Conservation (phyloP, 1,140 invertebrate species). For the Homalodisca vitripennis region DNA sequence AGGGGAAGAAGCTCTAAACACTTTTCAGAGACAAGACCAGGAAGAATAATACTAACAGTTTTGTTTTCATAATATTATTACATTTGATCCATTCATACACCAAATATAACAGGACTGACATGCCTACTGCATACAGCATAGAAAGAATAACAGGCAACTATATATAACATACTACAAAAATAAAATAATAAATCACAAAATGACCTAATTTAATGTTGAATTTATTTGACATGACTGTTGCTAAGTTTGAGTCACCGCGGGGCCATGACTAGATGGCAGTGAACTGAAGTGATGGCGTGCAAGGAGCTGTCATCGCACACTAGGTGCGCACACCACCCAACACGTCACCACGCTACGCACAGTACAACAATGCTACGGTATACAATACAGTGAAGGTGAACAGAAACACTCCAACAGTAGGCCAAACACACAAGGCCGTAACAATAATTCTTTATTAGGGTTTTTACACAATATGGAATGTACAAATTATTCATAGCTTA, state of each 20-base stretch:
- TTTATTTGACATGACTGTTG: conserved; percentile 21
- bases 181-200: conserved; percentile 28
- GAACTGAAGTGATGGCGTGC: conserved; percentile 1
- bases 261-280: conserved; percentile 26
- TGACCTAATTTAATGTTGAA: conserved; percentile 18
- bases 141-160: conserved; percentile 31
- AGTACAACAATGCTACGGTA: conserved; percentile 8
- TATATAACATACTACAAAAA: conserved; percentile 26
- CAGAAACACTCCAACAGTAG: conserved; percentile 25
- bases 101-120: conserved; percentile 30
- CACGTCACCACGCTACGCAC: conserved; percentile 8
- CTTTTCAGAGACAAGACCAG: conserved; percentile 11
- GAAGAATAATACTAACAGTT: conserved; percentile 24
- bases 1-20: not conserved
- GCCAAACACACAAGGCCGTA: conserved; percentile 16
- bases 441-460: conserved; percentile 21
- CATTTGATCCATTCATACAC: conserved; percentile 31
- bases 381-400: not conserved
- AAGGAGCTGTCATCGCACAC: not conserved
- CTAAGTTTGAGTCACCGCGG: conserved; percentile 3
- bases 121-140: conserved; percentile 27
- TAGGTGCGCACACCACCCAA: not conserved
- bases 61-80: conserved; percentile 29
- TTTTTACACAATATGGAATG: conserved; percentile 30
- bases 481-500: conserved; percentile 31